These are phyloP conservation scores for Lithobates pipiens DNA, from an alignment of 2,797 vertebrate genomes.

Conservation along the genomic window DNA sequence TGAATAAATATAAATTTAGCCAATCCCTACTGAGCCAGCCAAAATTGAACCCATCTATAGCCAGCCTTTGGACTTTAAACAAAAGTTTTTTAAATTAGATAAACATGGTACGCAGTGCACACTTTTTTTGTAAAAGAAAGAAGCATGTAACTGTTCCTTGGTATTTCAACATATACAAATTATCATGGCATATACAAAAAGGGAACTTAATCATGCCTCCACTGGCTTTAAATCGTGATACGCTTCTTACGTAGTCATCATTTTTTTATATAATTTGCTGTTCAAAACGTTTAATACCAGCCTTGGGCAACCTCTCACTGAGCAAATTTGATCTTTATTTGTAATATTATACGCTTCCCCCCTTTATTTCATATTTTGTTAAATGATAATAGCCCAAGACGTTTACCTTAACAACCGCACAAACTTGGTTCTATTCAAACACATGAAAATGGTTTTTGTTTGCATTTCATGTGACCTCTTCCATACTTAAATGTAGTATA, in stretches of 20 bases:
- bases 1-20: no score
- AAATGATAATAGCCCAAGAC: slow-evolving; percentile 61
- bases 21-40: no score
- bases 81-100: no score
- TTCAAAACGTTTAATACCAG: slow-evolving; percentile 47
- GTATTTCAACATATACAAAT: neutral
- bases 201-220: neutral
- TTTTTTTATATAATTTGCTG: slow-evolving; percentile 26
- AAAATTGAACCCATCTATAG: no score
- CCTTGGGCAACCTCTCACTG: slow-evolving; percentile 28
- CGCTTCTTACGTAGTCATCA: slow-evolving; percentile 12
- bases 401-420: slow-evolving; percentile 63
- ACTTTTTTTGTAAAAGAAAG: no score
- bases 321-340: slow-evolving; percentile 59
- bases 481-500: slow-evolving; percentile 43
- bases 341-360: slow-evolving; percentile 62
- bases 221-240: neutral
- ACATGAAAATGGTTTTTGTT: slow-evolving; percentile 64
- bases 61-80: no score
- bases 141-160: neutral
- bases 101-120: no score
- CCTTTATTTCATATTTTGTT: slow-evolving; percentile 54
- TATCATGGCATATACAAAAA: neutral
- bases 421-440: slow-evolving; percentile 64
- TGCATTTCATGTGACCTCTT: slow-evolving; percentile 60